Evolutionary conservation across 2,113 vertebrate genomes (phyloP).

Genomic region (Calypte anna): DNA sequence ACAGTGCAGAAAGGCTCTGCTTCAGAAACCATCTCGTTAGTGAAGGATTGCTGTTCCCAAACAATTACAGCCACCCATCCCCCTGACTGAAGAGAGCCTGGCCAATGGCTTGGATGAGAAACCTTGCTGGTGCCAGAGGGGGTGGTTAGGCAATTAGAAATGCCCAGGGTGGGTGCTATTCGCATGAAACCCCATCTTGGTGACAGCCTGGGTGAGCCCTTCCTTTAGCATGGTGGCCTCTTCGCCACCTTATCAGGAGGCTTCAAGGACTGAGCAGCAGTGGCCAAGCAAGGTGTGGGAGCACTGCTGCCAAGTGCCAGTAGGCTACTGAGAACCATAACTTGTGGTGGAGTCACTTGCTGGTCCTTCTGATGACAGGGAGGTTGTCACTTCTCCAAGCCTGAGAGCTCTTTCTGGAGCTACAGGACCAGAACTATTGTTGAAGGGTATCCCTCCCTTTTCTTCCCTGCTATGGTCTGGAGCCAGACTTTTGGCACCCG

Average conservation of each 20-base stretch:
- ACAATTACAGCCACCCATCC: neutral
- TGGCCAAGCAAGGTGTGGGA: neutral
- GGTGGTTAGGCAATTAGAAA: neutral
- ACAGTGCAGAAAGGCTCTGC: neutral
- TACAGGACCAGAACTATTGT: neutral
- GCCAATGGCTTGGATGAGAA: neutral
- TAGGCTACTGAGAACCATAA: fast-evolving
- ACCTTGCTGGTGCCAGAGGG: neutral
- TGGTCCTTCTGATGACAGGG: neutral
- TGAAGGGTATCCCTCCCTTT: neutral
- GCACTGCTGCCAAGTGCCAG: neutral
- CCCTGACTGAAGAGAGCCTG: neutral
- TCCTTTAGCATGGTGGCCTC: neutral
- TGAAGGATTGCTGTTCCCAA: neutral
- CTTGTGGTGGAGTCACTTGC: neutral
- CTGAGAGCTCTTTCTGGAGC: neutral
- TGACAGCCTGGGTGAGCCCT: neutral
- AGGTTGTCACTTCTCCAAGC: neutral
- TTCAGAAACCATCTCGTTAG: fast-evolving
- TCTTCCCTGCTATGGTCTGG: neutral
- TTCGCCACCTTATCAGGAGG: fast-evolving
- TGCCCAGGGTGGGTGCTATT: neutral
- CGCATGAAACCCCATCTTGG: neutral
- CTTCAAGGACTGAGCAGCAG: neutral
- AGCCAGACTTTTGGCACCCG: fast-evolving